Base-by-base conservation (phyloP, 2,888 invertebrate genomes). In the Anticlea derivata region DNA sequence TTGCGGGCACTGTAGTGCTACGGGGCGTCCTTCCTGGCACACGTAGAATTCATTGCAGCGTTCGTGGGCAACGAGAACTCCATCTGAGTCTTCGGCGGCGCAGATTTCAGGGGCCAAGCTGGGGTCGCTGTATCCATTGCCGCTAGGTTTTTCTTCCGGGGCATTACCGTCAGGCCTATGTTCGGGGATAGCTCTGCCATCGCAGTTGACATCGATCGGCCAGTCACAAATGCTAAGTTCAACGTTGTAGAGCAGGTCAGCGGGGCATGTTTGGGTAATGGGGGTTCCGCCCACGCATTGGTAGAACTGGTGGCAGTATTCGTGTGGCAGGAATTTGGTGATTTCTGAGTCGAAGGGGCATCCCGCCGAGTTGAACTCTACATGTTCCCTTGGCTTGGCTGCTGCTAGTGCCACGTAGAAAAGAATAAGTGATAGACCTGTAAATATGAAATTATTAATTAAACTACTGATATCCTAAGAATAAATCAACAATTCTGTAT, bases 41-140 rank as follows among this genome's bases (percentile, higher is more conserved):
- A 50, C 41, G 45, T 65, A 63, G 41, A 59, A 65, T 12, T 53
- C 7, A 43, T 50, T 44, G 27, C 65, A 65, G 23, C 46, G 33
- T 29, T 63, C 61, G 20, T 65, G 63, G 1, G 65, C 61, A 5
- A 63, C 51, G 1, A 60, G 29, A n/a, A 52, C 38, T 8, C 59
- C 56, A 5, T 61, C 50, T 1, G 60, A 57, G 2, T 24, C 39
- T 7, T 30, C 33, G 2, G 5, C 23, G 5, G 50, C 50, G 30
- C 59, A 59, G 29, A 59, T 59, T 35, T 44, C 38, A 12, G 45
- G 23, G 7, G 55, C 55, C 26, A 27, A 22, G 20, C 45, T 55
- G 0, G 58, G 53, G 39, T 58, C 50, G 11, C 20, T 46, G 31
- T 58, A 46, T 1, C 54, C 58, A 2, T 49, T 39, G 6, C 37